Conservation (phyloP, 2,113 vertebrate genomes). For the Tyto alba region DNA sequence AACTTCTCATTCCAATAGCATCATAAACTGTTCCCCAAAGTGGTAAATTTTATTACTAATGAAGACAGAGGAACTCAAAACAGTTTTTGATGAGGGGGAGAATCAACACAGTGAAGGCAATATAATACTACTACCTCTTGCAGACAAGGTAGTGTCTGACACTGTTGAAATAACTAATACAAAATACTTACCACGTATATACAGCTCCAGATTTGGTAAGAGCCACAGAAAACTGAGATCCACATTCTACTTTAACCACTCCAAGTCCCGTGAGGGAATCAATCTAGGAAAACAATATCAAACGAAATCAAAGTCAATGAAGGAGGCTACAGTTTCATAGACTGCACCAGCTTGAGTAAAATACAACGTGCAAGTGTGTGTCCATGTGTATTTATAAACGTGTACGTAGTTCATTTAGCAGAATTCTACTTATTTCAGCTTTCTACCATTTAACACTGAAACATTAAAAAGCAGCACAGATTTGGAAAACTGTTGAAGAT, state of each 20-base stretch:
- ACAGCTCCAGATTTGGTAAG: slow-evolving; percentile 96
- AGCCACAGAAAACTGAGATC: slow-evolving; percentile 97
- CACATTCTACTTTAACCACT: slow-evolving; percentile 96
- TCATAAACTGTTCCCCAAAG: neutral
- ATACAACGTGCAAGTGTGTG: neutral
- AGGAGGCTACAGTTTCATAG: neutral
- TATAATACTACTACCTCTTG: neutral
- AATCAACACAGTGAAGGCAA: neutral
- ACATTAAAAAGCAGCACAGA: neutral
- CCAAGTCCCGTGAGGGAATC: slow-evolving; percentile 97
- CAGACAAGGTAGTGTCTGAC: neutral
- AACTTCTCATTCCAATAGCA: neutral
- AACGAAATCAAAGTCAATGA: neutral
- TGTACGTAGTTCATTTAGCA: neutral
- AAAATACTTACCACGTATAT: slow-evolving; percentile 87
- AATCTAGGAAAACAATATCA: slow-evolving; percentile 75
- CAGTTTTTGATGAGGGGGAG: neutral
- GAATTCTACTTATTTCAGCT: neutral
- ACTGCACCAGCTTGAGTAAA: neutral
- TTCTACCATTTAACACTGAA: neutral
- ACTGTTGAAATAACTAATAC: neutral
- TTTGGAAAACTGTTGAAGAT: neutral
- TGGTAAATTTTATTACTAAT: neutral
- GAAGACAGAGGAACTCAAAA: neutral
- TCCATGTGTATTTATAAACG: neutral